These are phyloP conservation scores for Deroplatys truncata DNA, from an alignment of 2,888 invertebrate species.

Conservation along the genomic window DNA sequence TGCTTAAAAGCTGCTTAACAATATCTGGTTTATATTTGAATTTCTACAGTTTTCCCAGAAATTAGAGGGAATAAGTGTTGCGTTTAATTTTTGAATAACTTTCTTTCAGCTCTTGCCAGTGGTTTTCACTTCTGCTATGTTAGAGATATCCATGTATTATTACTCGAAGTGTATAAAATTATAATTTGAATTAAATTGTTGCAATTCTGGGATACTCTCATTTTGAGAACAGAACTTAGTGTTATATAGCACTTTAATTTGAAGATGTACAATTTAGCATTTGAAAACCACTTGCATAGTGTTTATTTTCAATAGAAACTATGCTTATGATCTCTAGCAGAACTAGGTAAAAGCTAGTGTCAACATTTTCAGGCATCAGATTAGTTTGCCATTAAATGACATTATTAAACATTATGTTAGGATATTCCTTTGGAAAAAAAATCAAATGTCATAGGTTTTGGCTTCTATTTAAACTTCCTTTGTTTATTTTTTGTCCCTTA, in stretches of 20 bases:
- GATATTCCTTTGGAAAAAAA: too few species aligned
- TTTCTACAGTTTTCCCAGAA: too few species aligned
- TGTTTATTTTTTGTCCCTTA: conserved; percentile 27
- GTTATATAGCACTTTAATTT: background rate
- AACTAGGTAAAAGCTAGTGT: background rate
- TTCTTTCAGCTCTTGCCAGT: background rate
- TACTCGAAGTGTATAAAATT: background rate
- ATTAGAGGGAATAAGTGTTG: too few species aligned
- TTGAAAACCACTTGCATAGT: background rate
- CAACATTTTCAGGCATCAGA: too few species aligned
- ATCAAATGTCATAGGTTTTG: too few species aligned
- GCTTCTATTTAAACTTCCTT: conserved; percentile 1
- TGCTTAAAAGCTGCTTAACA: too few species aligned
- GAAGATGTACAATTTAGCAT: background rate
- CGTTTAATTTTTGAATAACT: too few species aligned
- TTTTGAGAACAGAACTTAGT: background rate
- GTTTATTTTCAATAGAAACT: background rate
- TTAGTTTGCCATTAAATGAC: too few species aligned
- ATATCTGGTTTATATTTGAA: too few species aligned
- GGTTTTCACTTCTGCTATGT: background rate
- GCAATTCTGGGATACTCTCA: background rate
- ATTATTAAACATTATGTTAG: too few species aligned
- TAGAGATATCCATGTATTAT: background rate
- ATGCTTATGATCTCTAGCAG: background rate
- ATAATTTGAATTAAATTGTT: background rate